These are phyloP conservation scores for Mnemiopsis leidyi DNA, from an alignment of 37 sponge, comb jelly and placozoan genomes.

Conservation along the genomic window DNA sequence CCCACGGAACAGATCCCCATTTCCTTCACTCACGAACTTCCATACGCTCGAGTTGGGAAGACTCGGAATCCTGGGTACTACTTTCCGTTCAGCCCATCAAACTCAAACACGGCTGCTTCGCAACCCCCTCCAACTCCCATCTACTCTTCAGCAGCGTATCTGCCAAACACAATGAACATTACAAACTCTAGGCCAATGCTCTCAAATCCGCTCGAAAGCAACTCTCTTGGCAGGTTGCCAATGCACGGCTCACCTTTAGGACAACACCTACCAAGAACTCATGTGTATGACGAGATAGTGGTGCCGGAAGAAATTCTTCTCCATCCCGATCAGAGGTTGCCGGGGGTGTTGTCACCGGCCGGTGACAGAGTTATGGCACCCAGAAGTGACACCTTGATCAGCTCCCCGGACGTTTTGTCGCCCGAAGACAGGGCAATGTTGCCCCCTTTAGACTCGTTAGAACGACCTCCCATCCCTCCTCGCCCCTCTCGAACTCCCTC, in stretches of 20 bases:
- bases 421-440: too few relatives aligned
- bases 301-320: background rate
- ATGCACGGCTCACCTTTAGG: background rate
- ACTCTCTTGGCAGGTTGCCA: background rate
- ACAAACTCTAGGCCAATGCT: background rate
- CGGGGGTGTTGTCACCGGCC: background rate
- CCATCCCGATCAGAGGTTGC: background rate
- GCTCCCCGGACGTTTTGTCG: background rate
- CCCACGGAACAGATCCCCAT: slow-evolving; percentile 58
- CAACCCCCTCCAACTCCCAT: background rate
- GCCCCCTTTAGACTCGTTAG: background rate
- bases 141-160: slow-evolving; percentile 37
- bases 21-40: slow-evolving; percentile 18
- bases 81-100: background rate
- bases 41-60: background rate
- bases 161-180: background rate
- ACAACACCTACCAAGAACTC: background rate
- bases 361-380: background rate
- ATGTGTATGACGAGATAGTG: slow-evolving; percentile 61
- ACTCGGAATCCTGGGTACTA: background rate
- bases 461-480: slow-evolving; percentile 54
- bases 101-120: background rate
- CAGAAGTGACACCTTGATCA: background rate
- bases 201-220: background rate
- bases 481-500: background rate